These are phyloP conservation scores for Vanacampus margaritifer DNA, from an alignment of 2,113 vertebrate species.

Conservation along the genomic window DNA sequence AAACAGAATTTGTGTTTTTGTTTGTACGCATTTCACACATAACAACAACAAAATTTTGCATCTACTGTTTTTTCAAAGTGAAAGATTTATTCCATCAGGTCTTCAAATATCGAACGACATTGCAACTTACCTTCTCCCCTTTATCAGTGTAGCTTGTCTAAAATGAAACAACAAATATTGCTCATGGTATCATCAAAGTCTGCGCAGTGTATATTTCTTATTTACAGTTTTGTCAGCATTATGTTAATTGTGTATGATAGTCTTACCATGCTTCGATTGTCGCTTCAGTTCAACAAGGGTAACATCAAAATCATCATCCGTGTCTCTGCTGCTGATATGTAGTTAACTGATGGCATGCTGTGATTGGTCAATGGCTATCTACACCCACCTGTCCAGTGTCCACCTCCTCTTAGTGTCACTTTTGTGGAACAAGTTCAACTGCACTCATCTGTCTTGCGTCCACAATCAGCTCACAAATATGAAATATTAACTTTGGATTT, in stretches of 20 bases:
- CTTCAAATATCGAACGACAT: neutral
- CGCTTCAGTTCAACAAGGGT: constrained; percentile 29
- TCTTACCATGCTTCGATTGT: constrained; percentile 70
- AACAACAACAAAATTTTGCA: neutral
- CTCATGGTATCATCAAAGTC: constrained; percentile 3
- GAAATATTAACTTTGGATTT: neutral
- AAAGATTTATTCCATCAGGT: neutral
- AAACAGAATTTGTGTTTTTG: neutral
- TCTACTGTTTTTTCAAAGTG: neutral
- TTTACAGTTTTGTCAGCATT: constrained; percentile 2
- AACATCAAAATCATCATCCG: constrained; percentile 37
- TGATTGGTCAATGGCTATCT: constrained; percentile 68
- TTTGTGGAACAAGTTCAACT: constrained; percentile 6
- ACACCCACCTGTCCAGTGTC: constrained; percentile 67
- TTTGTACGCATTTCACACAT: neutral
- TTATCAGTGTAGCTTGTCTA: constrained; percentile 82
- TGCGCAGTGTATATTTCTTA: neutral
- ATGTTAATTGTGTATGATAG: neutral
- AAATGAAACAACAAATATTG: constrained; percentile 26
- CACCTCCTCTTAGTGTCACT: constrained; percentile 35
- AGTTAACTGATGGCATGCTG: constrained; percentile 47
- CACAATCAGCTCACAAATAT: neutral
- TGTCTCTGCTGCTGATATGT: constrained; percentile 50
- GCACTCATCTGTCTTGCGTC: neutral
- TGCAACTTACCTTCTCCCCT: constrained; percentile 76